phyloP scores from a whole-genome alignment of 2,888 invertebrate species.

The Erebia aethiops region DNA sequence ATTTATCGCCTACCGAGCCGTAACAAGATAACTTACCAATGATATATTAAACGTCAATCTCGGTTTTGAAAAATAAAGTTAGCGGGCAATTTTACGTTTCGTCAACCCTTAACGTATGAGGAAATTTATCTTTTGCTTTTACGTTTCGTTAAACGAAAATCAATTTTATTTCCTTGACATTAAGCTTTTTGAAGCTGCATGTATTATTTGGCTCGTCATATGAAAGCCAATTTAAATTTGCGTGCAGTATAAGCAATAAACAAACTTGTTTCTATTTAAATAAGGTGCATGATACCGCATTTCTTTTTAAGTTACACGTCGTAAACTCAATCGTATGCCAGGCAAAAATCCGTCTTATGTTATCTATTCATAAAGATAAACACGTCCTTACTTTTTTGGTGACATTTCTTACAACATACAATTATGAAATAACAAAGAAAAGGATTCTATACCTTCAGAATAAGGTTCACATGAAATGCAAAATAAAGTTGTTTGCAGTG shows the following conservation, averaged over 20 bases:
- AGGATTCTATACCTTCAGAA: constrained; percentile 31
- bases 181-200: constrained; percentile 9
- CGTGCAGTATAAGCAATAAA: background rate
- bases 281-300: background rate
- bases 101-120: constrained; percentile 68
- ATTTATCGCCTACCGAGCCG: constrained; percentile 48
- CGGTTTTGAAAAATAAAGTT: constrained; percentile 76
- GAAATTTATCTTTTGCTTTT: constrained; percentile 38
- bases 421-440: constrained; percentile 30
- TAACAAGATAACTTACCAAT: constrained; percentile 59
- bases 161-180: constrained; percentile 17
- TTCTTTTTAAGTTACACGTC: constrained; percentile 25
- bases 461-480: constrained; percentile 23
- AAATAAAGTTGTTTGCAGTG: background rate
- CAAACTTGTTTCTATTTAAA: background rate
- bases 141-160: constrained; percentile 13
- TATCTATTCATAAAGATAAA: constrained; percentile 26
- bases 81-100: constrained; percentile 78
- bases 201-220: background rate
- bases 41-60: constrained; percentile 74
- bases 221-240: background rate
- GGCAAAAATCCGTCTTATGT: constrained; percentile 31
- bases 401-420: constrained; percentile 5
- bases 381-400: constrained; percentile 15
- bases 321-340: constrained; percentile 21